These are phyloP conservation scores for Colius striatus DNA, from an alignment of 2,113 vertebrate genomes.

Conservation along the genomic window DNA sequence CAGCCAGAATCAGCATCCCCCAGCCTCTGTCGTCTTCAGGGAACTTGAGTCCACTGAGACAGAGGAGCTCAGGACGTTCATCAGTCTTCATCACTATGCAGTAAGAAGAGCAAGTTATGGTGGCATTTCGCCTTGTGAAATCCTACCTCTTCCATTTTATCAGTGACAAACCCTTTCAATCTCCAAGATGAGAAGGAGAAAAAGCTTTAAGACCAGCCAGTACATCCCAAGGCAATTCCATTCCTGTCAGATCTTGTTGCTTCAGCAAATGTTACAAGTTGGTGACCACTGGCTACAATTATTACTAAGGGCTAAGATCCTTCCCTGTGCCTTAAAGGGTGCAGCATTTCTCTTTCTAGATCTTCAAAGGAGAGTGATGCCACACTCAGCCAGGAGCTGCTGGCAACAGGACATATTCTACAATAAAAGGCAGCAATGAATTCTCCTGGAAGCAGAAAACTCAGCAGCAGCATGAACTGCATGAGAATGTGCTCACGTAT, in stretches of 20 bases:
- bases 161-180: not conserved
- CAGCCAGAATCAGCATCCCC: not conserved
- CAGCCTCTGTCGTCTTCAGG: not conserved
- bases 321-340: not conserved
- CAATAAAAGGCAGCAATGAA: not conserved
- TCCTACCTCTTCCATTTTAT: not conserved
- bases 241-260: not conserved
- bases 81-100: fast-evolving
- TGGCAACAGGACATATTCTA: not conserved
- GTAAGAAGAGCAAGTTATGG: not conserved
- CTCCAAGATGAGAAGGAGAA: not conserved
- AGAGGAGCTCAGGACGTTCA: not conserved
- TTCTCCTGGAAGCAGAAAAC: constrained; percentile 19
- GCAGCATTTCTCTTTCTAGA: not conserved
- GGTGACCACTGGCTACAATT: constrained; percentile 26
- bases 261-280: constrained; percentile 2
- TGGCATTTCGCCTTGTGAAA: not conserved
- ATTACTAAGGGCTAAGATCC: not conserved
- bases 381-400: not conserved
- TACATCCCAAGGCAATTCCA: not conserved
- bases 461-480: not conserved
- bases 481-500: not conserved
- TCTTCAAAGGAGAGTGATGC: not conserved
- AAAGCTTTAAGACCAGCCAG: not conserved
- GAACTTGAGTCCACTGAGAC: not conserved